These are phyloP conservation scores for Fabriciana adippe DNA, from an alignment of 2,888 invertebrate genomes.

Conservation along the genomic window DNA sequence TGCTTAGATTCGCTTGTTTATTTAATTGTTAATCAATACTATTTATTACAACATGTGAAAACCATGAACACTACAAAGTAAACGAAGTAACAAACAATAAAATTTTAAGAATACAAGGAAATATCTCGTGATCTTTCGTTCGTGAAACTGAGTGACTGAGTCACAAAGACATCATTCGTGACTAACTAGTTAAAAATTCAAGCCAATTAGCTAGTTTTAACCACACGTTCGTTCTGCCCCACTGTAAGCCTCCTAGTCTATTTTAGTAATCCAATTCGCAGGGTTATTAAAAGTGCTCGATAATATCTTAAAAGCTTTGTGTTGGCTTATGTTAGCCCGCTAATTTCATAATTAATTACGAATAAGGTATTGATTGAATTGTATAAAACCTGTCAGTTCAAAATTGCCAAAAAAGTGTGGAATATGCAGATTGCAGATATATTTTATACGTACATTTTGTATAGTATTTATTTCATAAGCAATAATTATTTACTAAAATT, in stretches of 20 bases:
- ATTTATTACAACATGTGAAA: not conserved
- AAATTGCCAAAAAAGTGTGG: no score
- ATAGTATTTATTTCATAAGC: no score
- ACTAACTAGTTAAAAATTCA: conserved; percentile 77
- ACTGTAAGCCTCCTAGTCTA: conserved; percentile 28
- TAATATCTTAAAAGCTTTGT: conserved; percentile 16
- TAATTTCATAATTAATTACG: no score
- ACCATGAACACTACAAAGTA: not conserved
- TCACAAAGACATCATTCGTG: conserved; percentile 70
- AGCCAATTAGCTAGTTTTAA: conserved; percentile 61
- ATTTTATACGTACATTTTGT: not conserved
- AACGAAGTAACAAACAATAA: conserved; percentile 18
- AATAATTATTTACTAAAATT: no score
- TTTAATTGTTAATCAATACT: no score
- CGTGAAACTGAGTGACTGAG: conserved; percentile 52
- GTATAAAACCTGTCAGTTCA: no score
- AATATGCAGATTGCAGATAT: no score
- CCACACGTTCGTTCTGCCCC: conserved; percentile 35
- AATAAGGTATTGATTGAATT: no score
- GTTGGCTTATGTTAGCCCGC: no score
- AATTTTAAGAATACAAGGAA: conserved; percentile 49
- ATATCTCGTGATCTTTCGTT: conserved; percentile 54
- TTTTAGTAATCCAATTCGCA: conserved; percentile 30
- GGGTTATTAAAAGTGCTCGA: conserved; percentile 23
- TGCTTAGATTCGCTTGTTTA: no score